Percentiles rank a stretch among this genome's conserved stretches.
Evolutionary conservation across 2,797 vertebrate genomes (phyloP).

Genomic region (Phoebastria nigripes): DNA sequence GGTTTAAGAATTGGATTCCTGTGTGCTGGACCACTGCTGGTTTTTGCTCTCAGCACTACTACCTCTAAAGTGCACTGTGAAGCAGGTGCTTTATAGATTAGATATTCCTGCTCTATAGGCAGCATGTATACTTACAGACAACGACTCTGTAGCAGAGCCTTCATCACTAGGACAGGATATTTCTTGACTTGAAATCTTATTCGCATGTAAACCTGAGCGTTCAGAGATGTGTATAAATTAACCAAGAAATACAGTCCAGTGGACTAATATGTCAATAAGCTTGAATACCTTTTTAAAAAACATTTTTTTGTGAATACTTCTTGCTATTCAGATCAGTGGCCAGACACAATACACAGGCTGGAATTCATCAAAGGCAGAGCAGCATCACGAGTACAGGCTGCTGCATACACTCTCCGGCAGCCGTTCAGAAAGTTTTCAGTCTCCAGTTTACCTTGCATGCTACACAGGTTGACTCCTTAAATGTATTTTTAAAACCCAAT

Average conservation of each 20-base stretch:
- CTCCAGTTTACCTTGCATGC: fast-evolving
- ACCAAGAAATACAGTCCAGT: neutral
- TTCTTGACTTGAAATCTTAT: neutral
- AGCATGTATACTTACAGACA: neutral
- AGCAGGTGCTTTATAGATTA: neutral
- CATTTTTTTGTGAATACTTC: neutral
- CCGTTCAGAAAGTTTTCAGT: neutral
- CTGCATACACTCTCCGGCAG: fast-evolving
- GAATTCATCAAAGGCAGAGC: neutral
- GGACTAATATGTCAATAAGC: neutral
- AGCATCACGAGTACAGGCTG: fast-evolving
- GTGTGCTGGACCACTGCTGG: neutral
- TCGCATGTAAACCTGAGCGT: neutral
- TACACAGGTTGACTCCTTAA: neutral
- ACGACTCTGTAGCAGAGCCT: neutral
- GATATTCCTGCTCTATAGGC: neutral
- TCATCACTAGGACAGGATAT: neutral
- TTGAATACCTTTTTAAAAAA: neutral
- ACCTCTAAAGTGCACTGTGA: neutral
- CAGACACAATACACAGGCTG: neutral
- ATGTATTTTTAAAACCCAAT: neutral
- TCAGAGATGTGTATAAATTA: neutral
- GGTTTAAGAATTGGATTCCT: neutral
- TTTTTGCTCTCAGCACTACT: neutral
- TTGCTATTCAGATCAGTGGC: neutral